Evolutionary conservation across 2,797 vertebrate species (phyloP).

Genomic region (Psittacula echo): DNA sequence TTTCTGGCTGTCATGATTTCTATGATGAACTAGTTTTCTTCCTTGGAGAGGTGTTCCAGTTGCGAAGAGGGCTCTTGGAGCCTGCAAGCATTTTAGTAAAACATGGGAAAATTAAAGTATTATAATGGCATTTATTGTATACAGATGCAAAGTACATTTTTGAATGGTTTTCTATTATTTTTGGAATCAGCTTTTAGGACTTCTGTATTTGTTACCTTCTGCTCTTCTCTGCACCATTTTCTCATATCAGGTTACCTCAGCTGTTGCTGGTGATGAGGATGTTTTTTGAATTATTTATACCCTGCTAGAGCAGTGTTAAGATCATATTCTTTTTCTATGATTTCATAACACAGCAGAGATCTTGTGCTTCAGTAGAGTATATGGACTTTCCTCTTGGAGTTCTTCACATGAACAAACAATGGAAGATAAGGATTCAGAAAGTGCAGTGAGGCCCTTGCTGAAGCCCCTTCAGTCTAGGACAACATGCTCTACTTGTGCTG

Average conservation of each 20-base stretch:
- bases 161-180: background rate
- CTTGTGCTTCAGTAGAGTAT: background rate
- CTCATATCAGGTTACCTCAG: background rate
- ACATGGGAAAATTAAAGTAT: conserved; percentile 50
- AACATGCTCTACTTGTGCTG: background rate
- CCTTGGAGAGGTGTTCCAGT: conserved; percentile 78
- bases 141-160: background rate
- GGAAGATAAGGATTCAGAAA: background rate
- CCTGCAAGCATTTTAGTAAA: conserved; percentile 58
- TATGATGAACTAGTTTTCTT: conserved; percentile 79
- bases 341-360: background rate
- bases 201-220: background rate
- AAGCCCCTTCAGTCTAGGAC: background rate
- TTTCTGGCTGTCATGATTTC: conserved; percentile 76
- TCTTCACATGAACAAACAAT: background rate
- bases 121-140: background rate
- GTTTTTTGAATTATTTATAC: background rate
- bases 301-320: background rate
- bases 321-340: background rate
- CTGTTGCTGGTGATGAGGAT: background rate
- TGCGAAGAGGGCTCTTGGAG: conserved; percentile 67
- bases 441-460: background rate
- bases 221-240: background rate
- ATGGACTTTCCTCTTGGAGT: background rate
- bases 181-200: background rate